These are phyloP conservation scores for Drosophila tristis DNA, from an alignment of 1,140 invertebrate species.

Conservation along the genomic window DNA sequence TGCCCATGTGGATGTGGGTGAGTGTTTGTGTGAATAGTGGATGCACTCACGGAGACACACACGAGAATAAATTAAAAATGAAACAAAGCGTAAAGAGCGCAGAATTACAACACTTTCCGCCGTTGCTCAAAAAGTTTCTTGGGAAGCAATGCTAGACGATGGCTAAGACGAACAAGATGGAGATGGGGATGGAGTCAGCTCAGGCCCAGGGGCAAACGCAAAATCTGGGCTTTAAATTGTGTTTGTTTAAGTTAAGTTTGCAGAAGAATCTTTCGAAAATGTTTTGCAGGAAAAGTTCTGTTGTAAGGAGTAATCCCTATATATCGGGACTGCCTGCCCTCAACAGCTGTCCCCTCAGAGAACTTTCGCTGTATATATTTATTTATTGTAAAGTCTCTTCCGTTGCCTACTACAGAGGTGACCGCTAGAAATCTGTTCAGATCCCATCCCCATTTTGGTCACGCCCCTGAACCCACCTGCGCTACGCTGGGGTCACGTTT, in stretches of 20 bases:
- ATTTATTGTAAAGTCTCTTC: too few species aligned
- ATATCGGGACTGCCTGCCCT: too few species aligned
- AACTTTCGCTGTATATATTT: neutral
- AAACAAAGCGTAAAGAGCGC: slow-evolving; percentile 82
- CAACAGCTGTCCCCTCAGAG: neutral
- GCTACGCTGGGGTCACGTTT: slow-evolving; percentile 16
- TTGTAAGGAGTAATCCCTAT: neutral
- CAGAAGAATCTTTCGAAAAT: too few species aligned
- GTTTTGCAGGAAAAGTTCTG: too few species aligned
- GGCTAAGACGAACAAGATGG: slow-evolving; percentile 35
- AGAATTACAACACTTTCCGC: slow-evolving; percentile 79
- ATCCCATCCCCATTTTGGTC: neutral
- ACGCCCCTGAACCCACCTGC: neutral
- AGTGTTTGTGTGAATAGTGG: slow-evolving; percentile 59
- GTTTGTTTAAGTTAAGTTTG: too few species aligned
- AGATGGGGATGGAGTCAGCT: neutral
- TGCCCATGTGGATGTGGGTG: slow-evolving; percentile 27
- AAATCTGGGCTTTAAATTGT: too few species aligned
- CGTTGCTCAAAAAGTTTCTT: slow-evolving; percentile 72
- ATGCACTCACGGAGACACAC: slow-evolving; percentile 66
- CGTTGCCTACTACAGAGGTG: too few species aligned
- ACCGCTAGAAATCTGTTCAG: too few species aligned
- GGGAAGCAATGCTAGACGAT: slow-evolving; percentile 37
- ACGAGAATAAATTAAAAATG: slow-evolving; percentile 80
- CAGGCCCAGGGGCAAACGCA: neutral